Evolutionary conservation across 2,797 vertebrate species (phyloP), one percentile per base, ranked within the genome.

Genomic region (Pelochelys cantorii): DNA sequence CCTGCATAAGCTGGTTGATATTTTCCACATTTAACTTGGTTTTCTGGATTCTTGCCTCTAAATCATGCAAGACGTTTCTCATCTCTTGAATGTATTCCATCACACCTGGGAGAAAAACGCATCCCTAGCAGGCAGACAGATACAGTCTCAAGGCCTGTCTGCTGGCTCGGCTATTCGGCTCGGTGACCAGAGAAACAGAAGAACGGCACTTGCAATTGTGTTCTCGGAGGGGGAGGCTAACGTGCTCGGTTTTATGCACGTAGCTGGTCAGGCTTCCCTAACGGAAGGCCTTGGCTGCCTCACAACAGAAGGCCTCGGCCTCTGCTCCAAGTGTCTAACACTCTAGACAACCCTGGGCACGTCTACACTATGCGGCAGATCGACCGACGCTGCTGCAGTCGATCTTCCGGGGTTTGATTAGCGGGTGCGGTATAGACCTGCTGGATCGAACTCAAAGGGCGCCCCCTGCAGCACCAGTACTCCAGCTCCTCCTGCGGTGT

Each of bases 1-100:
- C 98, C 96, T 97, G 90, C 97, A 98, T 97, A 78, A 97, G 94
- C 87, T 97, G 97, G 2, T 5, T 79, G 78, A 98, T 96, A 0
- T 2, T 92, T 7, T 97, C 97, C 13, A 97, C 22, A 2, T 98
- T 98, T 56, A 98, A 42, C 92, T 98, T 98, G 0, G 95, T 71
- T 59, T 54, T 98, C 60, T 97, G 98, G 20, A 98, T 96, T 87
- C 98, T 95, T 92, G 56, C 96, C 81, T 97, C 96, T 82, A 98
- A 81, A 78, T 96, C 88, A 1, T 94, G 29, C 29, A 98, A 87
- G 27, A 89, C 23, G 2, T 94, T 94, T 25, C 98, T 95, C 94
- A 96, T 96, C 86, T 96, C 96, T 34, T 84, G 97, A 68, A 98
- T 95, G 20, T 98, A 98, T 1, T 97, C 97, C 85, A 95, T 95